These are phyloP conservation scores for Fragum sueziense DNA, from an alignment of 2,888 invertebrate species.

Conservation along the genomic window DNA sequence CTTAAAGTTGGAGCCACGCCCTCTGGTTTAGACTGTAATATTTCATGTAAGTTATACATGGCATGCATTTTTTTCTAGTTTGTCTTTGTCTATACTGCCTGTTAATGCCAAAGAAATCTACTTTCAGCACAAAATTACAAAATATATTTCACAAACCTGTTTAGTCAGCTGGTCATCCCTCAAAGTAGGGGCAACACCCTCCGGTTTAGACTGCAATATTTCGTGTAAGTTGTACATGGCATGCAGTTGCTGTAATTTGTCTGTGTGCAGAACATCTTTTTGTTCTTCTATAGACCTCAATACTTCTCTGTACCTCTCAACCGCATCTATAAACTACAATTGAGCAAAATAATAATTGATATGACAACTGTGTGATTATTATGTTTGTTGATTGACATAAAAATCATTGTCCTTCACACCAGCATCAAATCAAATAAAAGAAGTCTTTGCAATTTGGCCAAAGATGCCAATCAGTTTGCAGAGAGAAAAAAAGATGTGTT, in stretches of 20 bases:
- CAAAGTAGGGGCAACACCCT: conserved; percentile 83
- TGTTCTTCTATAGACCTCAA: conserved; percentile 83
- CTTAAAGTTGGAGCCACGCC: conserved; percentile 84
- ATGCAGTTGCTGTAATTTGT: conserved; percentile 88
- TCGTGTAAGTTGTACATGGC: conserved; percentile 87
- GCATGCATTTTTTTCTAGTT: conserved; percentile 88
- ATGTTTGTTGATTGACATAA: too few relatives aligned
- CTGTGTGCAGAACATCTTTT: conserved; percentile 83
- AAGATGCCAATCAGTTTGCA: too few relatives aligned
- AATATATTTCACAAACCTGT: conserved; percentile 77
- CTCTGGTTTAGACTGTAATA: conserved; percentile 76
- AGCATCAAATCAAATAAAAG: too few relatives aligned
- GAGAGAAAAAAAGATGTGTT: too few relatives aligned
- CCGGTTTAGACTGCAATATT: conserved; percentile 76
- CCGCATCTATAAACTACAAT: conserved; percentile 83
- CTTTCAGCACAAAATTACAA: too few relatives aligned
- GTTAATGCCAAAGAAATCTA: too few relatives aligned
- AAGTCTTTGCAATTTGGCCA: too few relatives aligned
- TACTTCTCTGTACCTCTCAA: conserved; percentile 86
- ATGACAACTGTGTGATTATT: too few relatives aligned
- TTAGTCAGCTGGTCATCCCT: conserved; percentile 83
- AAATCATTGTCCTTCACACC: too few relatives aligned
- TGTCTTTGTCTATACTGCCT: too few relatives aligned
- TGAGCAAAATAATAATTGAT: too few relatives aligned
- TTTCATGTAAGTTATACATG: conserved; percentile 86